Evolutionary conservation across 2,113 vertebrate genomes (phyloP).

Genomic region (Argyrosomus japonicus): DNA sequence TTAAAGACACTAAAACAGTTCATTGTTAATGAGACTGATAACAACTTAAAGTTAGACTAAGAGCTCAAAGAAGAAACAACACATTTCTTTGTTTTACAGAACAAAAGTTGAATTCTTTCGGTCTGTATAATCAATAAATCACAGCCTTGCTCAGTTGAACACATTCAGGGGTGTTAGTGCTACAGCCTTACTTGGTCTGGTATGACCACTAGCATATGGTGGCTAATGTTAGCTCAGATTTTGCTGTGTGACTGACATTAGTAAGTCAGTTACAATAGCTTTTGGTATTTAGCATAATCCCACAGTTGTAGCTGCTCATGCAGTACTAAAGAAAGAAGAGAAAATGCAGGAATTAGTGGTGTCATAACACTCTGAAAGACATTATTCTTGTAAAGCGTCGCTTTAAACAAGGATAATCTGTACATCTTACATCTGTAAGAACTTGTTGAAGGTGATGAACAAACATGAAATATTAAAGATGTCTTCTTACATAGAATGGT

Average conservation of each 20-base stretch:
- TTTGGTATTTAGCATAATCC: too few relatives aligned
- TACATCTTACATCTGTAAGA: background rate
- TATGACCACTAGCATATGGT: background rate
- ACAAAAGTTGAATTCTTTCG: background rate
- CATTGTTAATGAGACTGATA: background rate
- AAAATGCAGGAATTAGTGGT: background rate
- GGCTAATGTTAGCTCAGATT: background rate
- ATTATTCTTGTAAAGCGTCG: background rate
- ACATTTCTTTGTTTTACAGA: background rate
- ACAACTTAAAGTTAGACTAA: background rate
- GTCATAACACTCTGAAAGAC: background rate
- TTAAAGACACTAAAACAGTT: background rate
- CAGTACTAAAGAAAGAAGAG: background rate
- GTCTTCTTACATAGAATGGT: constrained; percentile 19
- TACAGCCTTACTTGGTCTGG: background rate
- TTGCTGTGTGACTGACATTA: background rate
- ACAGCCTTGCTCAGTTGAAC: background rate
- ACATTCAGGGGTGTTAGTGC: background rate
- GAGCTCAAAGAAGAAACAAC: background rate
- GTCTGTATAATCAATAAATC: background rate
- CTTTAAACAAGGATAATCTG: constrained; percentile 1
- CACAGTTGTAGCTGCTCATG: background rate
- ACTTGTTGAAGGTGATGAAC: constrained; percentile 2
- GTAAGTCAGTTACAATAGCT: background rate
- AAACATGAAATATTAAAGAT: constrained; percentile 23